Evolutionary conservation across 2,113 vertebrate genomes (phyloP).

Genomic region (Caranx melampygus): DNA sequence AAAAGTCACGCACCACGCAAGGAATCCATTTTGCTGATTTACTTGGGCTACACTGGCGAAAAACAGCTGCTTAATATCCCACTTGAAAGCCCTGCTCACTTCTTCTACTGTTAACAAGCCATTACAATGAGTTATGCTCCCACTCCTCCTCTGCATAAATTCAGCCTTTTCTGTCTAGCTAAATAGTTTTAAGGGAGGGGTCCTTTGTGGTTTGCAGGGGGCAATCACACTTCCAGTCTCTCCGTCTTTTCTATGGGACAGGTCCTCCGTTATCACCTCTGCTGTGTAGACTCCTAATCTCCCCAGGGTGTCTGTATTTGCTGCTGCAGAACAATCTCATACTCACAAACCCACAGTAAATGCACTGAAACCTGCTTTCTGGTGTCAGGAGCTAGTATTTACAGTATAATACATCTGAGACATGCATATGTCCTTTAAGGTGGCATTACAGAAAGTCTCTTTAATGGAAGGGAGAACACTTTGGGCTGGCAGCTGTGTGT

Average conservation of each 20-base stretch:
- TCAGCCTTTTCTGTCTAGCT: slow-evolving; percentile 80
- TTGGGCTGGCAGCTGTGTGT: slow-evolving; percentile 8
- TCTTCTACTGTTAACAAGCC: slow-evolving; percentile 94
- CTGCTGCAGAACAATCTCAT: slow-evolving; percentile 39
- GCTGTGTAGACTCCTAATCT: slow-evolving; percentile 45
- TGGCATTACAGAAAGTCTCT: slow-evolving; percentile 56
- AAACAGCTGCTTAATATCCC: slow-evolving; percentile 97
- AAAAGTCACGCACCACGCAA: slow-evolving; percentile 87
- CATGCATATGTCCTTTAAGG: slow-evolving; percentile 58
- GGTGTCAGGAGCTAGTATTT: slow-evolving; percentile 60
- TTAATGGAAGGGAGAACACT: slow-evolving; percentile 50
- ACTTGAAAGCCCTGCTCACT: slow-evolving; percentile 91
- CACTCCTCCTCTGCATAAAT: slow-evolving; percentile 87
- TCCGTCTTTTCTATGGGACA: slow-evolving; percentile 56
- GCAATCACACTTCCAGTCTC: slow-evolving; percentile 38
- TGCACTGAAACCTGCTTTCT: slow-evolving; percentile 17
- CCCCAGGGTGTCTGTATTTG: slow-evolving; percentile 44
- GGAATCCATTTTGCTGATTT: slow-evolving; percentile 96
- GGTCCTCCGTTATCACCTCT: slow-evolving; percentile 58
- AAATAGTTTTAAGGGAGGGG: slow-evolving; percentile 86
- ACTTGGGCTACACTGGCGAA: slow-evolving; percentile 88
- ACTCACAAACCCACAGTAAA: slow-evolving; percentile 18
- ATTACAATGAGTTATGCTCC: slow-evolving; percentile 93
- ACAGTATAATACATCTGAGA: slow-evolving; percentile 48
- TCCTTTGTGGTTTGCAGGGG: slow-evolving; percentile 58